Base-by-base conservation (phyloP, 2,888 invertebrate species). In the Sepiola atlantica region DNA sequence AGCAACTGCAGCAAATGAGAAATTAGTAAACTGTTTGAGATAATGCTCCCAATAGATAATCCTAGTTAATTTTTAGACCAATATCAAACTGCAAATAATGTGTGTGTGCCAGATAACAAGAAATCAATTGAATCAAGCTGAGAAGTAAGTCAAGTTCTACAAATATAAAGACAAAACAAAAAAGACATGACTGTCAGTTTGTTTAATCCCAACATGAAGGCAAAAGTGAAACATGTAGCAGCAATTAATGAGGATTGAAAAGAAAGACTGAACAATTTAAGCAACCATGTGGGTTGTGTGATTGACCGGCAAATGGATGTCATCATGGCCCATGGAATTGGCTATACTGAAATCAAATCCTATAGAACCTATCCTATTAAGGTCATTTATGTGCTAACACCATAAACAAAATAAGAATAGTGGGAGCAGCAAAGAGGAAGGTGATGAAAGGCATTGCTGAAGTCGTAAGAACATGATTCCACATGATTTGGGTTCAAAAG, bases 1-100 rank as follows among this genome's bases (percentile, higher is more conserved):
- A n/a, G 77, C 77, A 77, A 77, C 77, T n/a, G n/a, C 77, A 77
- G 16, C n/a, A n/a, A n/a, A 77, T 16, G n/a, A 32, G 77, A n/a
- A 16, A 77, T n/a, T 77, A 77, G 14, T 16, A n/a, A 77, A 77
- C 77, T 77, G 32, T 77, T 77, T 32, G n/a, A n/a, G 16, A n/a
- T n/a, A 77, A 18, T 12, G n/a, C n/a, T 77, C 77, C 8, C 77
- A 77, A 77, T 77, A 10, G 12, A 32, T 77, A 77, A 77, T 77
- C 77, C 77, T 77, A 77, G n/a, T 77, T 28, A 61, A 61, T 61
- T 77, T 77, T n/a, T 77, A 77, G n/a, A 77, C 77, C 77, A 77
- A 77, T 77, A n/a, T 77, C 77, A 77, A n/a, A 77, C 77, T n/a
- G 77, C n/a, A 77, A 77, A n/a, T n/a, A 61, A 77, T n/a, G n/a